Percentiles rank a stretch among this genome's conserved stretches.
Conservation (phyloP, 2,888 invertebrate genomes). For the Stegophylla sp. region DNA sequence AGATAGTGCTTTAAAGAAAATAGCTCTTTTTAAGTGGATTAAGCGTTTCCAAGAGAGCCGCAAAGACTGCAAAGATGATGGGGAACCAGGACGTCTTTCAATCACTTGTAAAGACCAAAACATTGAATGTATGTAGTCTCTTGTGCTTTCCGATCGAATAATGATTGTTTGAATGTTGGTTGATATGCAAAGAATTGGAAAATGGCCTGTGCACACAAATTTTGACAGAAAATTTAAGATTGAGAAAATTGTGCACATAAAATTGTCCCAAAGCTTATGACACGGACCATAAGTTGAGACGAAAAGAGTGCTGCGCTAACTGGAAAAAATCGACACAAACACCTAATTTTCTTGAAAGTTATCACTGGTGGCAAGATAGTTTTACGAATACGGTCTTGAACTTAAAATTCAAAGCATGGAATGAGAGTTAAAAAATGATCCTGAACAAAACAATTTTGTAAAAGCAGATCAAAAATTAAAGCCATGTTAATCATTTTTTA, state of each 20-base stretch:
- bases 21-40: slow-evolving; percentile 46
- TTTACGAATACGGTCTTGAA: slow-evolving; percentile 60
- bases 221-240: too few relatives aligned
- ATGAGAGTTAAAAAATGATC: slow-evolving; percentile 44
- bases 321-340: slow-evolving; percentile 14
- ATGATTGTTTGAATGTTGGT: too few relatives aligned
- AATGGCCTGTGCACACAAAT: too few relatives aligned
- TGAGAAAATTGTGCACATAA: too few relatives aligned
- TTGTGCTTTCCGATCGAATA: too few relatives aligned
- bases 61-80: slow-evolving; percentile 47
- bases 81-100: slow-evolving; percentile 21
- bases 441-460: slow-evolving; percentile 7
- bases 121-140: too few relatives aligned
- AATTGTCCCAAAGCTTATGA: too few relatives aligned
- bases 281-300: slow-evolving; percentile 60
- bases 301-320: slow-evolving; percentile 6
- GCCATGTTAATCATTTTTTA: slow-evolving; percentile 15
- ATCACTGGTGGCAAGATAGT: slow-evolving; percentile 60
- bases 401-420: slow-evolving; percentile 59
- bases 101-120: background rate
- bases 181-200: too few relatives aligned
- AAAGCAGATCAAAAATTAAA: slow-evolving; percentile 34
- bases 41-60: slow-evolving; percentile 54
- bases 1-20: slow-evolving; percentile 3
- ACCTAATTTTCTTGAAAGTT: slow-evolving; percentile 49